phyloP scores from a whole-genome alignment of 2,888 invertebrate genomes.

The Shargacucullia verbasci region DNA sequence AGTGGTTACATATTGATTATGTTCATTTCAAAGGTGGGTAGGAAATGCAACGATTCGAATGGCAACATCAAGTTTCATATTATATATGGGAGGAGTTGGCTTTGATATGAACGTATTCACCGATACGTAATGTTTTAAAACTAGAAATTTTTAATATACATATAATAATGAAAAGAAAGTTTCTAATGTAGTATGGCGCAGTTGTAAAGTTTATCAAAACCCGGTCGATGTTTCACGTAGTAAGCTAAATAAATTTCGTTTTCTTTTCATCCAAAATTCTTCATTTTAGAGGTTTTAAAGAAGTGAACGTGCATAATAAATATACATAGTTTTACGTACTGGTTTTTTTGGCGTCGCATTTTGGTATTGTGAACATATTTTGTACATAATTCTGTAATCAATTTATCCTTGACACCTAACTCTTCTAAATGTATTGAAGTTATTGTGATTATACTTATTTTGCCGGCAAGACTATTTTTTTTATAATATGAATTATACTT shows the following conservation, averaged over 20 bases:
- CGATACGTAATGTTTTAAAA: constrained; percentile 35
- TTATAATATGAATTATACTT: constrained; percentile 10
- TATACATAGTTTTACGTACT: constrained; percentile 64
- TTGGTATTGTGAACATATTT: constrained; percentile 63
- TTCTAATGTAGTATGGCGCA: constrained; percentile 38
- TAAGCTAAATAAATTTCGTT: constrained; percentile 73
- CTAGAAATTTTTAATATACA: constrained; percentile 49
- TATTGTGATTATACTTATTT: constrained; percentile 44
- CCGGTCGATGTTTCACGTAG: constrained; percentile 73
- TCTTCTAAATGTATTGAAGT: constrained; percentile 14
- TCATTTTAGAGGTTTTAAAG: constrained; percentile 73
- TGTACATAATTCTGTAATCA: constrained; percentile 66
- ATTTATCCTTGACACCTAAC: constrained; percentile 67
- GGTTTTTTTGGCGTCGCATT: constrained; percentile 65
- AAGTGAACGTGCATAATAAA: constrained; percentile 77
- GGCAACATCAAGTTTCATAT: constrained; percentile 7
- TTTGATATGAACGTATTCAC: constrained; percentile 57
- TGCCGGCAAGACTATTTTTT: constrained; percentile 51
- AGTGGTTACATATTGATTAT: constrained; percentile 40
- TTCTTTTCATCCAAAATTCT: constrained; percentile 70
- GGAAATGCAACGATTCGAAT: constrained; percentile 12
- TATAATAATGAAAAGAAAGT: constrained; percentile 36
- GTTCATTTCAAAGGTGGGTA: constrained; percentile 54
- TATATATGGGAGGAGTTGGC: constrained; percentile 23
- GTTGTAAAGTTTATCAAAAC: constrained; percentile 59